A percentile compares a stretch with the other conserved stretches of the same genome.
phyloP scores from a whole-genome alignment of 2,888 invertebrate species.

The Troilus luridus region DNA sequence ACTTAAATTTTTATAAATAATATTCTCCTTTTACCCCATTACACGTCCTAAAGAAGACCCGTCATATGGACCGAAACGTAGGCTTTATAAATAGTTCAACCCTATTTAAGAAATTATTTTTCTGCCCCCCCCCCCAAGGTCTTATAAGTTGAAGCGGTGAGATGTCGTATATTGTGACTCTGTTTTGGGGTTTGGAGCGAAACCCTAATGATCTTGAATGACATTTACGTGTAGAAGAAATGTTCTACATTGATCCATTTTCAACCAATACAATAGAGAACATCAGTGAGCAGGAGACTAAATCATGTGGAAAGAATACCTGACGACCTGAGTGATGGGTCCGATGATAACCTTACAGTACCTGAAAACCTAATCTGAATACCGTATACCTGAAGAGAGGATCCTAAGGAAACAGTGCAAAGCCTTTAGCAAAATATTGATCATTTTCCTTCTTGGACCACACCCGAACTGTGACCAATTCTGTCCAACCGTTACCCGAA shows the following conservation, averaged over 20 bases:
- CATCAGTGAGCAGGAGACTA: neutral
- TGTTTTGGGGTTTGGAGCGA: no score
- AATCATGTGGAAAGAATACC: neutral
- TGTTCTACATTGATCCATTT: neutral
- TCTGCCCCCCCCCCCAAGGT: no score
- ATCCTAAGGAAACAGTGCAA: neutral
- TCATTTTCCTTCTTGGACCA: neutral
- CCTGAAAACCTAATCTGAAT: neutral
- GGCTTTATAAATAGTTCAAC: no score
- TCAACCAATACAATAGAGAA: neutral
- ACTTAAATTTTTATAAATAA: no score
- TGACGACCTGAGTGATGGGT: neutral
- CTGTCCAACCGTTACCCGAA: neutral
- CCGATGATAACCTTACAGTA: neutral
- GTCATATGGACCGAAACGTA: no score
- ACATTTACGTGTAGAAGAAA: neutral
- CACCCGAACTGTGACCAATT: slow-evolving; percentile 27
- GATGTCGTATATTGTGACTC: no score
- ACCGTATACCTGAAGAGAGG: neutral
- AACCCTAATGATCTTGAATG: no score
- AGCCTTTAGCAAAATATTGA: slow-evolving; percentile 28
- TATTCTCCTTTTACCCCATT: no score
- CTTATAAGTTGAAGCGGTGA: no score
- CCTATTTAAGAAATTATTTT: no score
- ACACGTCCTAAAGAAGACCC: no score